Conservation (phyloP, 2,113 vertebrate genomes). For the Sterna hirundo region DNA sequence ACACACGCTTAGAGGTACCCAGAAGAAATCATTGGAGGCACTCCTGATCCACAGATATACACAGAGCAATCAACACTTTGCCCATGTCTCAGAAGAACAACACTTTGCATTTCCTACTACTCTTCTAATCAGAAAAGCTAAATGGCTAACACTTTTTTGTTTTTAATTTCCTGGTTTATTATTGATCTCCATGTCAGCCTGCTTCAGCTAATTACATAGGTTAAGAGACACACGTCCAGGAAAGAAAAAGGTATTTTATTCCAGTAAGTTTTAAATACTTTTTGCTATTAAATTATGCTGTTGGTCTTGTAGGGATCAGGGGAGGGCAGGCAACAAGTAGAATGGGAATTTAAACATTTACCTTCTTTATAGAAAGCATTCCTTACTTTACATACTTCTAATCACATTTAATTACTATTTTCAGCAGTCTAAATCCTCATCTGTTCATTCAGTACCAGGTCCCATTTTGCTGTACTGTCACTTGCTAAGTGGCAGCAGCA, state of each 20-base stretch:
- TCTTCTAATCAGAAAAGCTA: neutral
- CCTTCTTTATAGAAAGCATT: neutral
- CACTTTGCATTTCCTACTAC: neutral
- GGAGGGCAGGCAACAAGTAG: fast-evolving
- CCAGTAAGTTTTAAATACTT: neutral
- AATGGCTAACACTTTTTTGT: neutral
- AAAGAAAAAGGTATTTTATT: neutral
- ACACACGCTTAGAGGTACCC: neutral
- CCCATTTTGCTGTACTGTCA: neutral
- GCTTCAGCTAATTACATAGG: neutral
- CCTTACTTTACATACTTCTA: neutral
- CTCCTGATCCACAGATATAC: neutral
- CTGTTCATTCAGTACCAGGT: neutral
- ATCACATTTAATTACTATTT: neutral
- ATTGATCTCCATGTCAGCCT: neutral
- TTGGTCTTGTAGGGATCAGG: neutral
- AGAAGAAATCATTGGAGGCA: neutral
- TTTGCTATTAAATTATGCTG: neutral
- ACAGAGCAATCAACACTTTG: neutral
- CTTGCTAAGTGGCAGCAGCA: neutral
- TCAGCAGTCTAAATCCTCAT: neutral
- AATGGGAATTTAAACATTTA: neutral
- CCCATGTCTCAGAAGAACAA: neutral
- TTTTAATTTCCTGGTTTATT: neutral
- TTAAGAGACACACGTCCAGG: neutral